These are phyloP conservation scores for Pipistrellus kuhlii DNA, from an alignment of 2,797 vertebrate genomes.

Conservation along the genomic window DNA sequence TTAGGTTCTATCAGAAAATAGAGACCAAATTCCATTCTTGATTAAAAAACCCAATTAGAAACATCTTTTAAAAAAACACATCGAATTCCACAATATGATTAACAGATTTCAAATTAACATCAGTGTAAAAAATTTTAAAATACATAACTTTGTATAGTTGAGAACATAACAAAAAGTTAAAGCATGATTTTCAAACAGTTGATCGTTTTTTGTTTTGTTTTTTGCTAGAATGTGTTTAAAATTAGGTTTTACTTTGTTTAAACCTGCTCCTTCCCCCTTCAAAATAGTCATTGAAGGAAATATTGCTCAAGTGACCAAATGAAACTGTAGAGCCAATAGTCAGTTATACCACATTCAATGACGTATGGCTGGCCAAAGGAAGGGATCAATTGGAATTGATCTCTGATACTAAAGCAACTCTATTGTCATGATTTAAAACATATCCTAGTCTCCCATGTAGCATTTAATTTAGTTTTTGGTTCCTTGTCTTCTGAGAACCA, in stretches of 20 bases:
- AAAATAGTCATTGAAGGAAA: constrained; percentile 59
- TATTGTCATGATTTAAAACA: constrained; percentile 28
- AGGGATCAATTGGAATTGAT: not conserved
- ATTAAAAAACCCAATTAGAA: constrained; percentile 80
- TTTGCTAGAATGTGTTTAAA: constrained; percentile 43
- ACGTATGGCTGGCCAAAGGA: not conserved
- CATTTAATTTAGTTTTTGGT: constrained; percentile 1
- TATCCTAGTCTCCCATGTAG: constrained; percentile 4
- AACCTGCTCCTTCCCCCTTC: constrained; percentile 4
- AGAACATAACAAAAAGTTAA: constrained; percentile 70
- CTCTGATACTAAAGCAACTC: not conserved
- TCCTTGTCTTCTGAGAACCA: constrained; percentile 51
- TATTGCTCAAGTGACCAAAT: constrained; percentile 59
- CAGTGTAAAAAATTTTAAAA: constrained; percentile 77
- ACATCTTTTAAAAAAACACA: constrained; percentile 71
- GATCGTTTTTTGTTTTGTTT: not conserved
- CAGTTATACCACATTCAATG: not conserved
- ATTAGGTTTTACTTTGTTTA: constrained; percentile 67
- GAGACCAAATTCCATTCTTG: constrained; percentile 76
- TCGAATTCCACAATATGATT: constrained; percentile 72
- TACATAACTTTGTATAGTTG: constrained; percentile 69
- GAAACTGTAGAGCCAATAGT: constrained; percentile 43
- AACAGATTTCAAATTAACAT: constrained; percentile 81
- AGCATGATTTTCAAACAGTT: constrained; percentile 69
- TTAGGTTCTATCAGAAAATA: constrained; percentile 76